Conservation (phyloP, 2,888 invertebrate species). For the Buathra laborator region DNA sequence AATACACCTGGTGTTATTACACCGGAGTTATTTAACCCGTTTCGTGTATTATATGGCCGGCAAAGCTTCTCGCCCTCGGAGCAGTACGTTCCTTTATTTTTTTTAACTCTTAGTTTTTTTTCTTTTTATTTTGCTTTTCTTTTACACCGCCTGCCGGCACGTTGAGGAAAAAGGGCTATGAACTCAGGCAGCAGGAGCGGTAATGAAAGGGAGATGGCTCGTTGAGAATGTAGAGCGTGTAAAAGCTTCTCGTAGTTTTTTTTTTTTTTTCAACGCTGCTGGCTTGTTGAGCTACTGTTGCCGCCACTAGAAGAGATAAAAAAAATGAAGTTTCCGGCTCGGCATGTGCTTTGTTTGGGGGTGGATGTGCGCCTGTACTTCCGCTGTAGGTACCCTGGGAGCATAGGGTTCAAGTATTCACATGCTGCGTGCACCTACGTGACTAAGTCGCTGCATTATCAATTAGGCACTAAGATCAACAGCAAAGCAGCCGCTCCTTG, state of each 20-base stretch:
- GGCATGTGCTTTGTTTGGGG: neutral
- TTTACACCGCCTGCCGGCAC: constrained; percentile 25
- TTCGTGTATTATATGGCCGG: constrained; percentile 52
- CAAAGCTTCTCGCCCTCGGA: constrained; percentile 31
- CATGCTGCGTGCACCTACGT: neutral
- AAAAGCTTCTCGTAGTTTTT: constrained; percentile 48
- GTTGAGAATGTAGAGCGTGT: constrained; percentile 56
- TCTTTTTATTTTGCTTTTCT: constrained; percentile 40
- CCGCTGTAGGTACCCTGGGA: neutral
- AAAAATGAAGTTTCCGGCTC: neutral
- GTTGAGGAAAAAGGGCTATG: constrained; percentile 44
- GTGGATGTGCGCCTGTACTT: neutral
- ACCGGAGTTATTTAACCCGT: constrained; percentile 68
- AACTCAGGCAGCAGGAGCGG: constrained; percentile 36
- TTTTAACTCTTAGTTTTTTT: neutral
- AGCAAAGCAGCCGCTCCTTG: neutral
- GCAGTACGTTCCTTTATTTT: neutral
- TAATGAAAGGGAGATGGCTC: constrained; percentile 61
- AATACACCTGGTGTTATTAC: constrained; percentile 73
- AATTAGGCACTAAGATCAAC: constrained; percentile 48
- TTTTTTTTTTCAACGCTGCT: constrained; percentile 18
- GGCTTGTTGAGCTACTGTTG: constrained; percentile 13
- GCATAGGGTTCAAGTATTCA: neutral
- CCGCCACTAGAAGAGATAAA: constrained; percentile 2
- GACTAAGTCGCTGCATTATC: constrained; percentile 53